Base-by-base conservation (phyloP, 2,797 vertebrate genomes). In the Peromyscus nudipes region DNA sequence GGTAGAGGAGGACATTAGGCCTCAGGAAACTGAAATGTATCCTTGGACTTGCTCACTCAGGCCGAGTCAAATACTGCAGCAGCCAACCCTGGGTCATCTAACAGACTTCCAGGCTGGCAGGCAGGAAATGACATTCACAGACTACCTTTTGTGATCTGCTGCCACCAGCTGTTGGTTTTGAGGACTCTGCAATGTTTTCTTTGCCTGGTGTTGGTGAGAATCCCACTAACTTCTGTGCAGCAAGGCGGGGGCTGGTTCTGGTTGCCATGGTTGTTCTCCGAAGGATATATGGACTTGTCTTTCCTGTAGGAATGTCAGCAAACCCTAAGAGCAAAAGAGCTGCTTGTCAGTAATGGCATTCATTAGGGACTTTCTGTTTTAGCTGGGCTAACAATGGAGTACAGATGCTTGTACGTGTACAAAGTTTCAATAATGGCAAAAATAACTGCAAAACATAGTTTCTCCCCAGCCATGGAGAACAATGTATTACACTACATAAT, bases 231-330 rank as follows among this genome's bases (percentile, higher is more conserved):
- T 97, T 98, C 96, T 97, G 96, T 1, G 97, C 98, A 43, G 97
- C 80, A 62, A 98, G 92, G 23, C 92, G 98, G 62, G 99, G 99
- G 94, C 99, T 99, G 93, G 98, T 98, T 97, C 99, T 98, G 89
- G 95, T 98, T 1, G 97, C 98, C 92, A 98, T 98, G 0, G 98
- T 98, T 62, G 99, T 99, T 97, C 99, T 99, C 19, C 98, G 98
- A n/a, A 99, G 92, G 97, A 99, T 98, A 31, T 98, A 99, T 0
- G 99, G 99, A 95, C 99, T 99, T 73, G 96, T 97, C 93, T 99
- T 99, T 69, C 98, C 99, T 3, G 98, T 57, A 3, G 99, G 99
- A 95, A 99, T 99, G 95, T 99, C 99, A 49, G 99, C 98, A 98
- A 99, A 99, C 29, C 99, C 99, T 99, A 94, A 1, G 27, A 81